Percentiles rank a stretch among this genome's conserved stretches.
Evolutionary conservation across 2,888 invertebrate species (phyloP).

Genomic region (Troides helena): DNA sequence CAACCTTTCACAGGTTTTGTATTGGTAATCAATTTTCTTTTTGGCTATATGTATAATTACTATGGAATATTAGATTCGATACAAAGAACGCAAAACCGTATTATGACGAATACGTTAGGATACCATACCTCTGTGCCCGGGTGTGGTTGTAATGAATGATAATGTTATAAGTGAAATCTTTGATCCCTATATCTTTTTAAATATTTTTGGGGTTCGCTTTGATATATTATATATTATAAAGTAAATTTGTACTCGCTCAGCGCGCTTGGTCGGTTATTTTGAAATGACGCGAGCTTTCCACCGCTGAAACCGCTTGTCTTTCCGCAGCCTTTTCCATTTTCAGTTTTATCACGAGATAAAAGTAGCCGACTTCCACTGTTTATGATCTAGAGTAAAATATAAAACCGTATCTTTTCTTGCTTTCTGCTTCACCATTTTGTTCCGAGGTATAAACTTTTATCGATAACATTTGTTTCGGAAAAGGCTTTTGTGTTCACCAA

Average conservation of each 20-base stretch:
- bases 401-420: conserved; percentile 21
- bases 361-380: conserved; percentile 13
- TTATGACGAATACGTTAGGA: no score
- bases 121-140: no score
- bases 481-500: conserved; percentile 13
- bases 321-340: conserved; percentile 16
- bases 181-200: no score
- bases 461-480: conserved; percentile 20
- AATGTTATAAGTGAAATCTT: no score
- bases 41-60: no score
- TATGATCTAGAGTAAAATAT: conserved; percentile 16
- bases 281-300: conserved; percentile 9
- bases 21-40: no score
- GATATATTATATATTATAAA: no score
- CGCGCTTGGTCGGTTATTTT: conserved; percentile 16
- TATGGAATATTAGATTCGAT: no score
- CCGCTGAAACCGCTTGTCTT: conserved; percentile 20
- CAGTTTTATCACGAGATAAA: conserved; percentile 15
- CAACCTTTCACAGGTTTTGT: no score
- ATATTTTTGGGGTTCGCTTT: no score
- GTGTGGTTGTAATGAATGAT: no score
- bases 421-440: conserved; percentile 14
- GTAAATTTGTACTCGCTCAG: background rate
- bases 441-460: conserved; percentile 19
- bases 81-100: no score